Conservation (phyloP, 2,113 vertebrate species). For the Brevimyrus niger region DNA sequence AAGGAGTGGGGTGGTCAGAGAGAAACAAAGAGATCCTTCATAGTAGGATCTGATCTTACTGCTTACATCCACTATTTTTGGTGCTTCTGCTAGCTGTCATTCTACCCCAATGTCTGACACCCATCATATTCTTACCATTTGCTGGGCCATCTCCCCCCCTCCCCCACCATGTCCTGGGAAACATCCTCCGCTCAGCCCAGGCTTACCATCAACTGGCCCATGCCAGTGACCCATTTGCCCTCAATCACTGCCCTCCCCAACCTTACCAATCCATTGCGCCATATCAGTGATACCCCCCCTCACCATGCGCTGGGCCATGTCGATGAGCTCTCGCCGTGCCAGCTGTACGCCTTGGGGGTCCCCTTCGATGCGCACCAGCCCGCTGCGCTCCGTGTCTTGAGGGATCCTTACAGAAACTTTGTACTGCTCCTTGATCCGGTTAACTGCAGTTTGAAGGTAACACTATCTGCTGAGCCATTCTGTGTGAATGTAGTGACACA, state of each 20-base stretch:
- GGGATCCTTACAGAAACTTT: conserved; percentile 68
- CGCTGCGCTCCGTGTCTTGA: conserved; percentile 63
- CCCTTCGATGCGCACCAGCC: conserved; percentile 69
- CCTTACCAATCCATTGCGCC: background rate
- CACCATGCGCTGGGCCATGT: conserved; percentile 75
- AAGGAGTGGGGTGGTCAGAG: background rate
- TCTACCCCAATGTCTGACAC: background rate
- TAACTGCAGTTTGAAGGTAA: conserved; percentile 47
- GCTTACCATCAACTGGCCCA: background rate
- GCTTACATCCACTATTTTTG: background rate
- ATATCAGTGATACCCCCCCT: conserved; percentile 5
- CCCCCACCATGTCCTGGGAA: background rate
- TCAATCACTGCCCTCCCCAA: background rate
- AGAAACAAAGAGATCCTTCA: background rate
- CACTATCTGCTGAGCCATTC: background rate
- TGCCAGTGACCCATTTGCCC: background rate
- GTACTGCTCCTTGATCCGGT: conserved; percentile 72
- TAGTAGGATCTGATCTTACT: background rate
- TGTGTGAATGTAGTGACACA: background rate
- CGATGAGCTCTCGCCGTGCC: conserved; percentile 65
- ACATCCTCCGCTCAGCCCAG: background rate
- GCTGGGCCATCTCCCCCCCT: background rate
- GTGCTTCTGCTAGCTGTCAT: background rate
- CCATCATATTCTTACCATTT: background rate
- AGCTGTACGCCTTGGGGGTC: conserved; percentile 71